These are phyloP conservation scores for Lepidostoma basale DNA, from an alignment of 1,140 invertebrate species.

Conservation along the genomic window DNA sequence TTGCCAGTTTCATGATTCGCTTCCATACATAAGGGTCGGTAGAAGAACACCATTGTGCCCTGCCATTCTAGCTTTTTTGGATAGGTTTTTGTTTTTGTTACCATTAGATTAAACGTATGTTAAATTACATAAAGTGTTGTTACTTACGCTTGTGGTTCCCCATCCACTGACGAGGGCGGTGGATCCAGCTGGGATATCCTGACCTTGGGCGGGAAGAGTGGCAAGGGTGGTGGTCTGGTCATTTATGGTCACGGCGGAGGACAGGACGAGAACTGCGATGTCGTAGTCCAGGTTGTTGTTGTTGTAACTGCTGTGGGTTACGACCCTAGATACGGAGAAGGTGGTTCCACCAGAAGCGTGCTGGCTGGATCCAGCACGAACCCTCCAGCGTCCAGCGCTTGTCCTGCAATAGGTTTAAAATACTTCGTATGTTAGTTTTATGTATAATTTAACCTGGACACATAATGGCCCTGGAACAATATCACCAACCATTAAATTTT, in stretches of 20 bases:
- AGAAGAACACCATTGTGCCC: too few relatives aligned
- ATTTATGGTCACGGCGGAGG: constrained; percentile 11
- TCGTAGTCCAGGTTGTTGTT: constrained; percentile 31
- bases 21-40: too few relatives aligned
- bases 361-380: constrained; percentile 37
- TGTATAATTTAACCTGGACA: too few relatives aligned
- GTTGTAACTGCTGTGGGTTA: constrained; percentile 11
- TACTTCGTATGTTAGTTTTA: too few relatives aligned
- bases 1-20: too few relatives aligned
- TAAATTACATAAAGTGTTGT: too few relatives aligned
- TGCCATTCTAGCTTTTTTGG: too few relatives aligned
- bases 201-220: constrained; percentile 35
- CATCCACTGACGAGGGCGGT: constrained; percentile 53
- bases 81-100: too few relatives aligned
- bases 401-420: constrained; percentile 15
- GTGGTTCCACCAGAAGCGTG: constrained; percentile 30
- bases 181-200: constrained; percentile 44
- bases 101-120: too few relatives aligned
- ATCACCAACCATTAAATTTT: too few relatives aligned
- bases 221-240: not conserved
- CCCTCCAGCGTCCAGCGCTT: constrained; percentile 20
- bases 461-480: too few relatives aligned
- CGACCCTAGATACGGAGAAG: not conserved
- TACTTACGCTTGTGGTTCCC: constrained; percentile 48
- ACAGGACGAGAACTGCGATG: constrained; percentile 23